phyloP scores from a whole-genome alignment of 2,888 invertebrate species.

The Malthinus flaveolus region DNA sequence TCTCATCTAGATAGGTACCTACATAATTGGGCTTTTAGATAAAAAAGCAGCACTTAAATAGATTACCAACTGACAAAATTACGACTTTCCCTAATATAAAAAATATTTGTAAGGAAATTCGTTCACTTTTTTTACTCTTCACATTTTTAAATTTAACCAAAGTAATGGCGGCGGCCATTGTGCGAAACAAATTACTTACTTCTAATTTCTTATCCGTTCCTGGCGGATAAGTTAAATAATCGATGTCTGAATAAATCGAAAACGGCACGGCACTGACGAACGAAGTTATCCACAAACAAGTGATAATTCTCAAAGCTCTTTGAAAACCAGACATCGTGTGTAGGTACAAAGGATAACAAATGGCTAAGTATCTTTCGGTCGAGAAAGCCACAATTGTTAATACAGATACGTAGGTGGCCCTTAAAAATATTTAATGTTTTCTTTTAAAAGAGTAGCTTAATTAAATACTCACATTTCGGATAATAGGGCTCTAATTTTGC shows the following conservation, averaged over 20 bases:
- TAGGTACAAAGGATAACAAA: constrained; percentile 84
- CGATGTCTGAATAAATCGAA: constrained; percentile 72
- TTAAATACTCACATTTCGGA: constrained; percentile 76
- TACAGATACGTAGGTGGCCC: constrained; percentile 88
- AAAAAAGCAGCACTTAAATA: no score
- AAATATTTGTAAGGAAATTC: no score
- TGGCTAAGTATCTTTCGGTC: constrained; percentile 86
- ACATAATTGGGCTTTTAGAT: no score
- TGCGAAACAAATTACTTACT: constrained; percentile 16
- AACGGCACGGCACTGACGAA: constrained; percentile 78
- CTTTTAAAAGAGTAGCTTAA: neutral
- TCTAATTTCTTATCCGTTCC: constrained; percentile 52
- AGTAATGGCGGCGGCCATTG: no score
- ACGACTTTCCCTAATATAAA: no score
- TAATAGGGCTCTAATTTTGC: constrained; percentile 79
- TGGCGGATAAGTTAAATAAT: constrained; percentile 74
- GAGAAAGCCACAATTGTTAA: constrained; percentile 92
- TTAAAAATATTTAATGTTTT: constrained; percentile 50
- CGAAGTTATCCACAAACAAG: constrained; percentile 75
- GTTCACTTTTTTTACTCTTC: no score
- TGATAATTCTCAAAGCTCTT: constrained; percentile 79
- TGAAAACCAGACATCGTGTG: constrained; percentile 83
- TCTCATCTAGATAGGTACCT: no score
- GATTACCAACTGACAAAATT: no score
- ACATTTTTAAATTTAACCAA: no score